These are phyloP conservation scores for Drosophila nigritarsus DNA, from an alignment of 2,888 invertebrate species.

Conservation along the genomic window DNA sequence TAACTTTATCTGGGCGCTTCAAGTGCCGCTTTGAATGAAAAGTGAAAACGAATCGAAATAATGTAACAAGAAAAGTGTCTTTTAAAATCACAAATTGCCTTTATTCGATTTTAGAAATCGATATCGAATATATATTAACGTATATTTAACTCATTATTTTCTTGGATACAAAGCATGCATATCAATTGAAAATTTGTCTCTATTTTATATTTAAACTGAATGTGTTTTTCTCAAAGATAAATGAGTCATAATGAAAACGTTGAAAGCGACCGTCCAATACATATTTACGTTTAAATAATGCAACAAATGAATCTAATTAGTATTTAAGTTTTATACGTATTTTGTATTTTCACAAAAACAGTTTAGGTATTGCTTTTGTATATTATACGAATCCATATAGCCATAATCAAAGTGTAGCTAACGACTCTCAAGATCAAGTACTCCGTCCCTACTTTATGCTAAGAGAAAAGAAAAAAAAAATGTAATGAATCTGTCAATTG, in stretches of 20 bases:
- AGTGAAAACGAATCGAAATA: conserved; percentile 19
- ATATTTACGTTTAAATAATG: conserved; percentile 37
- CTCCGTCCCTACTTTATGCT: conserved; percentile 59
- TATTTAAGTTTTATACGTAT: conserved; percentile 65
- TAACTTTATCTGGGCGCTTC: conserved; percentile 36
- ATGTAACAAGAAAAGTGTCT: conserved; percentile 58
- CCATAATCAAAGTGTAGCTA: conserved; percentile 51
- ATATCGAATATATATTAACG: conserved; percentile 40
- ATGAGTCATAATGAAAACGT: conserved; percentile 36
- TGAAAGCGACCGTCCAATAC: conserved; percentile 61
- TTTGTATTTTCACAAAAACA: conserved; percentile 43
- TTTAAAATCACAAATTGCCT: conserved; percentile 75
- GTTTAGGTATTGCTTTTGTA: conserved; percentile 56
- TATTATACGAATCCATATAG: conserved; percentile 45
- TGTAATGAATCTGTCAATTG: conserved; percentile 41
- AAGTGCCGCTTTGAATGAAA: conserved; percentile 40
- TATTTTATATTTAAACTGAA: conserved; percentile 22
- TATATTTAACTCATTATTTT: conserved; percentile 17
- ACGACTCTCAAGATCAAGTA: conserved; percentile 42
- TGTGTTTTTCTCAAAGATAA: conserved; percentile 24
- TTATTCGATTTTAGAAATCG: conserved; percentile 82
- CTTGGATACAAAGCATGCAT: conserved; percentile 51
- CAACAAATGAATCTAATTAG: conserved; percentile 71
- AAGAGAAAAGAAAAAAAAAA: conserved; percentile 34
- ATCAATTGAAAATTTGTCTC: conserved; percentile 48